Percentiles rank a stretch among this genome's conserved stretches.
Conservation (phyloP, 2,797 vertebrate genomes). For the Cebuella pygmaea region DNA sequence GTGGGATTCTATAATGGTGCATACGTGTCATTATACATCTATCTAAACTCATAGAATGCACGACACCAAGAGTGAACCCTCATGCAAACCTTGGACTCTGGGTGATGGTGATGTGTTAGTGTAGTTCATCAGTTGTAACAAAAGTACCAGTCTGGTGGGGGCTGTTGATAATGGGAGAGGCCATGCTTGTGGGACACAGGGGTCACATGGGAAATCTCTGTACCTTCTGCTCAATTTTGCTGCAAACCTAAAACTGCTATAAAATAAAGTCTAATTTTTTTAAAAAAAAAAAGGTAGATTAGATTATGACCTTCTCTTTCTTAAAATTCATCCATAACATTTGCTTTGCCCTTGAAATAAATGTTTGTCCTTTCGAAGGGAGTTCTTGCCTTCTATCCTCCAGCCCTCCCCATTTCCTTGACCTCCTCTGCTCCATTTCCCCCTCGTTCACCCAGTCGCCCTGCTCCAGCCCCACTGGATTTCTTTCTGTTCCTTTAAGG, state of each 20-base stretch:
- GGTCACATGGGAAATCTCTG: not conserved
- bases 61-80: not conserved
- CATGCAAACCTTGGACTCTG: not conserved
- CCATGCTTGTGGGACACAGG: no score
- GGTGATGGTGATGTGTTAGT: not conserved
- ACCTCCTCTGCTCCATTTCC: not conserved
- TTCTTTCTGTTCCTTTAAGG: not conserved
- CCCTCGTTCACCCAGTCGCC: accelerated
- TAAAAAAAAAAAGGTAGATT: no score
- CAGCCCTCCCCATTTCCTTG: no score
- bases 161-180: not conserved
- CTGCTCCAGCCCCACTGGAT: no score
- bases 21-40: not conserved
- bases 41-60: not conserved
- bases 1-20: no score
- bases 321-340: not conserved
- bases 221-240: not conserved
- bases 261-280: not conserved
- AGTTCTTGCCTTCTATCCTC: not conserved
- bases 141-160: not conserved
- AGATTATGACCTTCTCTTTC: not conserved
- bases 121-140: not conserved
- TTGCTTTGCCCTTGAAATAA: not conserved
- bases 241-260: not conserved
- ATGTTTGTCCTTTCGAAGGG: not conserved